phyloP scores from a whole-genome alignment of 2,888 invertebrate species.

The Orthosia gracilis region DNA sequence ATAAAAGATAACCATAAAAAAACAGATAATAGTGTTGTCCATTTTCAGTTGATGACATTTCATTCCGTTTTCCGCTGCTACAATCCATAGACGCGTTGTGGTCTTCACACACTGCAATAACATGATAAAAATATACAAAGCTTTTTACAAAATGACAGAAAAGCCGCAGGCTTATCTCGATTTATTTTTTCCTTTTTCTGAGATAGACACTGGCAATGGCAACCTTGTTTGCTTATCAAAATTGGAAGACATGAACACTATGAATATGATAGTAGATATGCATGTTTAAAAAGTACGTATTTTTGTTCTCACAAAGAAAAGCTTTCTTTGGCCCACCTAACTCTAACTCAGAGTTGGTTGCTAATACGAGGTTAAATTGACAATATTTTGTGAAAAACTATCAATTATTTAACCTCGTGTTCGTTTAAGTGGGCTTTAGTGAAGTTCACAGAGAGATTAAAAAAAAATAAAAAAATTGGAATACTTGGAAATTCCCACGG shows the following conservation, averaged over 20 bases:
- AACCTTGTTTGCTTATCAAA: slow-evolving; percentile 59
- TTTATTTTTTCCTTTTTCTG: slow-evolving; percentile 46
- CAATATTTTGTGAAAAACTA: too few species aligned
- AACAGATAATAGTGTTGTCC: slow-evolving; percentile 44
- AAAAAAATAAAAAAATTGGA: background rate
- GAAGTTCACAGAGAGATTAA: background rate
- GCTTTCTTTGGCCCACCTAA: too few species aligned
- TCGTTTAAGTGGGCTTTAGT: too few species aligned
- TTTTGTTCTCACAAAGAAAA: background rate
- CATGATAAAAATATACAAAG: slow-evolving; percentile 43
- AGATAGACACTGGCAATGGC: slow-evolving; percentile 47
- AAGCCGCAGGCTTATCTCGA: slow-evolving; percentile 52
- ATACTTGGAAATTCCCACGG: too few species aligned
- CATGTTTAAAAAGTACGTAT: background rate
- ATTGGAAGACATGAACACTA: slow-evolving; percentile 48
- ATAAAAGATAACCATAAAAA: slow-evolving; percentile 36
- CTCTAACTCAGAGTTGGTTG: too few species aligned
- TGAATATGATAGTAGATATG: slow-evolving; percentile 25
- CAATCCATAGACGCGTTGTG: slow-evolving; percentile 36
- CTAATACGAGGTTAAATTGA: too few species aligned
- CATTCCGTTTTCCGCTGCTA: slow-evolving; percentile 42
- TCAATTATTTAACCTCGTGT: too few species aligned
- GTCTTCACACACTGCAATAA: slow-evolving; percentile 43
- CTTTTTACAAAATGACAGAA: slow-evolving; percentile 27
- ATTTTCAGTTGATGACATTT: slow-evolving; percentile 53